These are phyloP conservation scores for Morus bassanus DNA, from an alignment of 2,797 vertebrate species.

Conservation along the genomic window DNA sequence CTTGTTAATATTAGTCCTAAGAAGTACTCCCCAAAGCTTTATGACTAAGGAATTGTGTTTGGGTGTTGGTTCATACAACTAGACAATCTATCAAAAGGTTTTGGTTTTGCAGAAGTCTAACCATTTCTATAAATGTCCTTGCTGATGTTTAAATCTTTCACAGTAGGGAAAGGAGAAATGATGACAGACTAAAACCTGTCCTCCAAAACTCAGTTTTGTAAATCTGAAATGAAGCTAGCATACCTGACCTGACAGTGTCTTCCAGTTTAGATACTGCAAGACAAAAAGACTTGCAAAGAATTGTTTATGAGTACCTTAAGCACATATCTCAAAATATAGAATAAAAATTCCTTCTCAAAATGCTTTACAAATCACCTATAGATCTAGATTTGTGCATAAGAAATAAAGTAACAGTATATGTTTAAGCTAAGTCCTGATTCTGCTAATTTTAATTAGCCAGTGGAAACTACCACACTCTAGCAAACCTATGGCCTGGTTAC, in stretches of 20 bases:
- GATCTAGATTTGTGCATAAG: not conserved
- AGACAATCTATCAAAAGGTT: not conserved
- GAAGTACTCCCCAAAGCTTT: not conserved
- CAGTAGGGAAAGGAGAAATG: not conserved
- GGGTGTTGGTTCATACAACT: not conserved
- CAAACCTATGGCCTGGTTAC: not conserved
- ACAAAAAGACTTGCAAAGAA: not conserved
- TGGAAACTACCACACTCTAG: not conserved
- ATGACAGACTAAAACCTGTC: not conserved
- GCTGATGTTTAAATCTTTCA: not conserved
- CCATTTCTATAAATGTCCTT: not conserved
- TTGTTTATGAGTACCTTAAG: not conserved
- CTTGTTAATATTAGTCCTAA: not conserved
- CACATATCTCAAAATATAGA: not conserved
- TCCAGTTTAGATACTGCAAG: not conserved
- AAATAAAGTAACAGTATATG: not conserved
- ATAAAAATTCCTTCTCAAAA: not conserved
- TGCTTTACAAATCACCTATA: not conserved
- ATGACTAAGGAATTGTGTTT: not conserved
- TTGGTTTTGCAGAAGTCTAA: not conserved
- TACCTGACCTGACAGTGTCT: not conserved
- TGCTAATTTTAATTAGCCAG: not conserved
- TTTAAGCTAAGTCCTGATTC: not conserved
- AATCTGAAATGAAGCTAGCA: not conserved
- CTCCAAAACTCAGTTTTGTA: not conserved